A percentile compares a stretch with the other conserved stretches of the same genome.
Evolutionary conservation across 2,888 invertebrate genomes (phyloP).

Genomic region (Clunio marinus): DNA sequence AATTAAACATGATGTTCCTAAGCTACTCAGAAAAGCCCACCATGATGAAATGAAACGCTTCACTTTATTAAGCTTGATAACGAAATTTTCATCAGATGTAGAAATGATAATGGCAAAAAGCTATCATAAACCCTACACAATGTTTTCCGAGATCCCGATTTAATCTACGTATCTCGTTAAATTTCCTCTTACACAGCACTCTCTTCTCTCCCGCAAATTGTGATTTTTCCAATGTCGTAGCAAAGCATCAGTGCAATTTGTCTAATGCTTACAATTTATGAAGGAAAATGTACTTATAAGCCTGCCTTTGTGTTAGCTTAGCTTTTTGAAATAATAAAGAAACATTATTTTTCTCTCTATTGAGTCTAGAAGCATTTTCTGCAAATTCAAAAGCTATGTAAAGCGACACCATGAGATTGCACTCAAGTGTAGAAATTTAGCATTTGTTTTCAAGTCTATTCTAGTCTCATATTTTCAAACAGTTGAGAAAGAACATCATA

Average conservation of each 20-base stretch:
- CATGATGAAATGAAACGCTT: no score
- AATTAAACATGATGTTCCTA: no score
- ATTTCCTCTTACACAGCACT: neutral
- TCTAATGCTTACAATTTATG: neutral
- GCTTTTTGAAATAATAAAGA: no score
- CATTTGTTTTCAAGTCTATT: no score
- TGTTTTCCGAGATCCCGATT: no score
- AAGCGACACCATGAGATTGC: neutral
- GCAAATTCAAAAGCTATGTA: neutral
- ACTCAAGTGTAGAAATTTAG: neutral
- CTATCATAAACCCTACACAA: no score
- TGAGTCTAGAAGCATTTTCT: neutral
- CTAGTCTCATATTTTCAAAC: no score
- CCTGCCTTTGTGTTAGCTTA: neutral
- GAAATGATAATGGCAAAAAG: no score
- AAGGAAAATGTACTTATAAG: neutral
- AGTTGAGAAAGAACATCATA: neutral
- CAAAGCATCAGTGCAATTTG: neutral
- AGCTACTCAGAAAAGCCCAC: no score
- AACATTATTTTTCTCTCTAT: neutral
- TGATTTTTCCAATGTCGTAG: slow-evolving; percentile 6
- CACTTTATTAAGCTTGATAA: no score
- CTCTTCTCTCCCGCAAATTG: neutral
- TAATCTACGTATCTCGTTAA: slow-evolving; percentile 5
- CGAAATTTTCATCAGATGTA: no score